phyloP scores from a whole-genome alignment of 1,140 invertebrate species.

The Aphelenchoides besseyi region DNA sequence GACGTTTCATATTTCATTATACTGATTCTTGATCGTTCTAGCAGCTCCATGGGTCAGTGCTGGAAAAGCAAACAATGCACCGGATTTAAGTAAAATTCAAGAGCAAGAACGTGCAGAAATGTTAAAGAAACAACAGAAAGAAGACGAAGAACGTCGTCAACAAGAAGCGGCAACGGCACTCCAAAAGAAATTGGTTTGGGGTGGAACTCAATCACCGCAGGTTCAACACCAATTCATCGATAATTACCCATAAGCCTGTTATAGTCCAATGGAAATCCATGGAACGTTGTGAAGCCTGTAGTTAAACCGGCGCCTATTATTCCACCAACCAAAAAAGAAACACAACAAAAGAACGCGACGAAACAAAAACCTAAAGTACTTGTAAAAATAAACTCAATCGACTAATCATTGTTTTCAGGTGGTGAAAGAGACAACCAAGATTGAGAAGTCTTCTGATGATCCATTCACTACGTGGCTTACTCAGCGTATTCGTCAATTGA shows the following conservation, averaged over 20 bases:
- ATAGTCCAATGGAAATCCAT: conserved; percentile 17
- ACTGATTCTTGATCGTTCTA: conserved; percentile 24
- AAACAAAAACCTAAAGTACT: conserved; percentile 16
- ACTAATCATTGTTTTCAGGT: neutral
- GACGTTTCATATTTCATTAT: conserved; percentile 8
- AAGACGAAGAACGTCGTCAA: conserved; percentile 22
- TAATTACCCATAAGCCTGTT: neutral
- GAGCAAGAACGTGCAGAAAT: conserved; percentile 12
- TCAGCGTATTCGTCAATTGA: conserved; percentile 37
- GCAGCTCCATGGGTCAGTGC: conserved; percentile 30
- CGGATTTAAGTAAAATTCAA: conserved; percentile 14
- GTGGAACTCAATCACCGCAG: too few species aligned
- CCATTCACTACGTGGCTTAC: conserved; percentile 39
- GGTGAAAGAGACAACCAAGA: conserved; percentile 21
- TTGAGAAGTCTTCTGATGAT: conserved; percentile 13
- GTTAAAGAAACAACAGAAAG: neutral
- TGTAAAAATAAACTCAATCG: neutral
- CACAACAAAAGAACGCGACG: conserved; percentile 9
- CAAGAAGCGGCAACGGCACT: conserved; percentile 4
- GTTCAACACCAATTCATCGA: too few species aligned
- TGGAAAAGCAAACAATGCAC: conserved; percentile 10
- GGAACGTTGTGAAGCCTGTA: conserved; percentile 13
- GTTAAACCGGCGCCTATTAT: conserved; percentile 21
- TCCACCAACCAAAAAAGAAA: conserved; percentile 14
- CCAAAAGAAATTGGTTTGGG: conserved; percentile 17